phyloP scores from a whole-genome alignment of 2,113 vertebrate genomes.

The Gyps fulvus region DNA sequence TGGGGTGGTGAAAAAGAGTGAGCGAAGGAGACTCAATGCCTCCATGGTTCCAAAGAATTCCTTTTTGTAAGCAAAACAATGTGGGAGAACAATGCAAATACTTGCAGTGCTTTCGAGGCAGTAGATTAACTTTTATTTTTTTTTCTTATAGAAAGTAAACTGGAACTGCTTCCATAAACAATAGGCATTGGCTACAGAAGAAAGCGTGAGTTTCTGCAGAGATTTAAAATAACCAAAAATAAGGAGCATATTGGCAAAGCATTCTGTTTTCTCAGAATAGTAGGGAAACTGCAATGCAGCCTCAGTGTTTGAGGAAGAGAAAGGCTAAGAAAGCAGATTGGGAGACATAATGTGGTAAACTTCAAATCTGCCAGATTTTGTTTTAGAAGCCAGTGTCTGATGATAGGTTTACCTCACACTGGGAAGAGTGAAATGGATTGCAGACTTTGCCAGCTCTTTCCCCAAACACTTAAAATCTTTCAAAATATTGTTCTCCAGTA shows the following conservation, averaged over 20 bases:
- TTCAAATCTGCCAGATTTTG: slow-evolving; percentile 2
- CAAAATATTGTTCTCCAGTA: slow-evolving; percentile 3
- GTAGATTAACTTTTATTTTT: background rate
- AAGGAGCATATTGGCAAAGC: background rate
- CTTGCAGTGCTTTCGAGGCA: background rate
- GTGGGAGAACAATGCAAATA: background rate
- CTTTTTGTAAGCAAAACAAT: slow-evolving; percentile 12
- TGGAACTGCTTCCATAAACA: slow-evolving; percentile 28
- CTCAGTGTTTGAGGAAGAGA: background rate
- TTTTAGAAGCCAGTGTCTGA: background rate
- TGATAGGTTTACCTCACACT: background rate
- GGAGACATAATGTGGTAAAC: slow-evolving; percentile 24
- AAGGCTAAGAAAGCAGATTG: slow-evolving; percentile 37
- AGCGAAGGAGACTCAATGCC: background rate
- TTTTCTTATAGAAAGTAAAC: slow-evolving; percentile 19
- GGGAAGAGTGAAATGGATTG: background rate
- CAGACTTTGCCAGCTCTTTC: slow-evolving; percentile 1
- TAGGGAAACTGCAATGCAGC: background rate
- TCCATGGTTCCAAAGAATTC: background rate
- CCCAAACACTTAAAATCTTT: slow-evolving; percentile 28
- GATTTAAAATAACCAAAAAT: slow-evolving; percentile 40
- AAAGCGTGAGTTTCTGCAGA: background rate
- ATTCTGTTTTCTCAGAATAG: background rate
- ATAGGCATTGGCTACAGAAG: slow-evolving; percentile 19
- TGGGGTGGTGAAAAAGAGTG: background rate